Percentiles rank a stretch among this genome's conserved stretches.
Conservation (phyloP, 1,140 invertebrate species). For the Leptopilina clavipes region DNA sequence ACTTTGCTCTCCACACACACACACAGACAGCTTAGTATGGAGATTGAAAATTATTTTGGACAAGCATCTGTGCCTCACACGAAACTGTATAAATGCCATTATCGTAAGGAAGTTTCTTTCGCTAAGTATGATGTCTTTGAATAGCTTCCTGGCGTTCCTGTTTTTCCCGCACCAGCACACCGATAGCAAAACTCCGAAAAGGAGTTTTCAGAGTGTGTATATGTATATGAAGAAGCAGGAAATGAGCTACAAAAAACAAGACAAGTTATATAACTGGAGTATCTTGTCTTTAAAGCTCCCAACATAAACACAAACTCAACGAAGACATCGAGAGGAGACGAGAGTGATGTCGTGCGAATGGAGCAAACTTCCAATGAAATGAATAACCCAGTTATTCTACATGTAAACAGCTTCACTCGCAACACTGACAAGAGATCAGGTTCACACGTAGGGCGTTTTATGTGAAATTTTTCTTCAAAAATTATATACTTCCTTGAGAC, state of each 20-base stretch:
- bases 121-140: background rate
- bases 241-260: conserved; percentile 7
- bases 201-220: background rate
- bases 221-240: background rate
- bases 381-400: conserved; percentile 10
- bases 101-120: conserved; percentile 26
- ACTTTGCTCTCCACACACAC: conserved; percentile 4
- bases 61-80: conserved; percentile 7
- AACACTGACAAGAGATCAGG: background rate
- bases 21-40: no score
- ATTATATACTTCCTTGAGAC: no score
- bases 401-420: background rate
- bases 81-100: conserved; percentile 23
- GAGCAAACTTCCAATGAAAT: background rate
- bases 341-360: background rate
- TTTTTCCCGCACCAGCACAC: background rate
- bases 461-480: no score
- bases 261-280: background rate
- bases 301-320: conserved; percentile 7
- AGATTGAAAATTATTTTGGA: conserved; percentile 15
- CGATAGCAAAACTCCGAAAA: background rate
- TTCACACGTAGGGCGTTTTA: background rate
- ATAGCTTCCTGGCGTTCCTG: background rate
- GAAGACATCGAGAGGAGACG: background rate
- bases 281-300: background rate